Evolutionary conservation across 2,888 invertebrate genomes (phyloP), one percentile per base, ranked within the genome.

Genomic region (Nomada lathburiana): DNA sequence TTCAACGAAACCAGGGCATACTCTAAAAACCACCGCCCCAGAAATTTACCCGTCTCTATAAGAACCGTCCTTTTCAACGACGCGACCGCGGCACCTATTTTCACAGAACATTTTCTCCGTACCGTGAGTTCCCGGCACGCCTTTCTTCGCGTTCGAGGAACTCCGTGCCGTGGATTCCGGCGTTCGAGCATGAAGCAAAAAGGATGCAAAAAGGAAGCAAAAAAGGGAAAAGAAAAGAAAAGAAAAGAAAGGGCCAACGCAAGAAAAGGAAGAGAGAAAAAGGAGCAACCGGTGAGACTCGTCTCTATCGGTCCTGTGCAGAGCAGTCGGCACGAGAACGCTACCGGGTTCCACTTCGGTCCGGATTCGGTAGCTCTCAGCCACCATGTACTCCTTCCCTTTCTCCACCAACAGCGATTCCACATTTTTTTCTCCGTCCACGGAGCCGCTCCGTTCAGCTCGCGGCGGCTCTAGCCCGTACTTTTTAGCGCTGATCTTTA

Each of bases 401-500:
- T 52, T 63, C 57, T 36, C 53, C 55, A 55, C 65, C 59, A 65
- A 62, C 78, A 44, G 59, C 64, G 68, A 64, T 81, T 82, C 69
- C 70, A 75, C 80, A 71, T 80, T 70, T 76, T 82, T 83, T 67
- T 78, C 70, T 36, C 36, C 62, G 64, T 29, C 52, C 70, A 44
- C 23, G 42, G 57, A 74, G 77, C 52, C 63, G 71, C 53, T 60
- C 20, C 68, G 82, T 76, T 76, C 73, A 23, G 81, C 69, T 73
- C 70, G 82, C 67, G 63, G 53, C 71, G 64, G 72, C 80, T 77
- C 67, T 75, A 80, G 69, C 82, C 80, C 74, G 76, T 65, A 80
- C 84, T 90, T 89, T 91, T 91, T 87, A 90, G 86, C 87, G 85
- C 71, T 82, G 88, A 90, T 90, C 86, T 89, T 89, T 88, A 89